A percentile compares a stretch with the other conserved stretches of the same genome.
Evolutionary conservation across 2,888 invertebrate species (phyloP).

Genomic region (Stramonita haemastoma): DNA sequence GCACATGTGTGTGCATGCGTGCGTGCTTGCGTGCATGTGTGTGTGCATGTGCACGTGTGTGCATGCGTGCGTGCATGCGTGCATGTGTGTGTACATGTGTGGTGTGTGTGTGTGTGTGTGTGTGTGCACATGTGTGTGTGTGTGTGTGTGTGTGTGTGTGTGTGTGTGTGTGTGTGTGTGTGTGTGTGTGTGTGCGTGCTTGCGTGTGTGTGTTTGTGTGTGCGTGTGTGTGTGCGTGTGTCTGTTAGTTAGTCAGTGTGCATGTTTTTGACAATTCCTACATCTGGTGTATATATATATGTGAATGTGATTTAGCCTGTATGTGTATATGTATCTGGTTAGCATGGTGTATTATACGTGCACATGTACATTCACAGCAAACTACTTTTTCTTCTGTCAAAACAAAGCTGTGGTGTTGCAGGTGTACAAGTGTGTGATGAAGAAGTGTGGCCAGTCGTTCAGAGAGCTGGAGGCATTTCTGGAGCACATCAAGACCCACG

Average conservation of each 20-base stretch:
- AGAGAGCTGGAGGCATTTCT: conserved; percentile 82
- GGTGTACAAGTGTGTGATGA: conserved; percentile 84
- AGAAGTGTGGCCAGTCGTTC: conserved; percentile 82
- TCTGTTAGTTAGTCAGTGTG: too few species aligned
- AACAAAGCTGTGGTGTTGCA: conserved; percentile 48
- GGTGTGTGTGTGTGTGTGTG: too few species aligned
- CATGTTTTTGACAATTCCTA: too few species aligned
- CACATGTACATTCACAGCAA: not conserved
- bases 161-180: too few species aligned
- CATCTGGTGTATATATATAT: too few species aligned
- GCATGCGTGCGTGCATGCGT: not conserved
- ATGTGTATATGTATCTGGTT: too few species aligned
- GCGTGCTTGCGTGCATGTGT: not conserved
- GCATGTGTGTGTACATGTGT: not conserved
- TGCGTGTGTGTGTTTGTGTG: not conserved
- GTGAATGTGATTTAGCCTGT: too few species aligned
- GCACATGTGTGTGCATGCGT: not conserved
- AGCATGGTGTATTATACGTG: too few species aligned
- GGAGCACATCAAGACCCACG: conserved; percentile 81
- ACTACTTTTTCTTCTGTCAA: too few species aligned
- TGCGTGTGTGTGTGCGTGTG: too few species aligned
- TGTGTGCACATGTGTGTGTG: not conserved
- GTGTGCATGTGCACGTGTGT: too few species aligned
- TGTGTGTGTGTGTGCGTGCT: not conserved
- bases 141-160: not conserved